Evolutionary conservation across 1,140 invertebrate genomes (phyloP).

Genomic region (Pseudomyrmex pallidus): DNA sequence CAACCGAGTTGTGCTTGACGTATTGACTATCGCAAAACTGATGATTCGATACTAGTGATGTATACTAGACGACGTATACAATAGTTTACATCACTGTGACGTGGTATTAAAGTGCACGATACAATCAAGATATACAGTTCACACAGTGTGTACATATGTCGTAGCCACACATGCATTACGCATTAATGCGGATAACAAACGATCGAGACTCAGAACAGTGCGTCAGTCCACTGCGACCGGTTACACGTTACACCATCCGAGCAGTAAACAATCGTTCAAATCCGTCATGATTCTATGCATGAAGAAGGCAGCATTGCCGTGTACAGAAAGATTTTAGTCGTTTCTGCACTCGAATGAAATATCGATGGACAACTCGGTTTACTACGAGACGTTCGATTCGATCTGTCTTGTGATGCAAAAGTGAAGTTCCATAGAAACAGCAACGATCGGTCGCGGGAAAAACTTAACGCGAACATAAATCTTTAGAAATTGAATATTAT

Average conservation of each 20-base stretch:
- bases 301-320: conserved; percentile 71
- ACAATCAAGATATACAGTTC: not conserved
- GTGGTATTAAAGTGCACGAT: not conserved
- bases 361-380: conserved; percentile 61
- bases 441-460: not conserved
- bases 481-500: conserved; percentile 19
- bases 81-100: too few relatives aligned
- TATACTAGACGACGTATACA: not conserved
- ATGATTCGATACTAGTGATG: not conserved
- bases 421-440: conserved; percentile 13
- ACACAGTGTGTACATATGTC: conserved; percentile 2
- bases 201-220: conserved; percentile 64
- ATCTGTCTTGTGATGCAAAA: conserved; percentile 19
- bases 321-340: conserved; percentile 62
- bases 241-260: conserved; percentile 71
- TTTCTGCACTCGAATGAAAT: conserved; percentile 62
- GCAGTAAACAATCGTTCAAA: conserved; percentile 77
- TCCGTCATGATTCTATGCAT: conserved; percentile 78
- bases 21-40: conserved; percentile 4
- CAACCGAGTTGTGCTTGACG: not conserved
- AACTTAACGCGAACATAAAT: conserved; percentile 1
- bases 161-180: not conserved
- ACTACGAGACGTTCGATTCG: conserved; percentile 40
- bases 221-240: conserved; percentile 67
- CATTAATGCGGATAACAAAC: conserved; percentile 70